A percentile compares a stretch with the other conserved stretches of the same genome.
Conservation (phyloP, 2,888 invertebrate genomes). For the Chalcosyrphus nemorum region DNA sequence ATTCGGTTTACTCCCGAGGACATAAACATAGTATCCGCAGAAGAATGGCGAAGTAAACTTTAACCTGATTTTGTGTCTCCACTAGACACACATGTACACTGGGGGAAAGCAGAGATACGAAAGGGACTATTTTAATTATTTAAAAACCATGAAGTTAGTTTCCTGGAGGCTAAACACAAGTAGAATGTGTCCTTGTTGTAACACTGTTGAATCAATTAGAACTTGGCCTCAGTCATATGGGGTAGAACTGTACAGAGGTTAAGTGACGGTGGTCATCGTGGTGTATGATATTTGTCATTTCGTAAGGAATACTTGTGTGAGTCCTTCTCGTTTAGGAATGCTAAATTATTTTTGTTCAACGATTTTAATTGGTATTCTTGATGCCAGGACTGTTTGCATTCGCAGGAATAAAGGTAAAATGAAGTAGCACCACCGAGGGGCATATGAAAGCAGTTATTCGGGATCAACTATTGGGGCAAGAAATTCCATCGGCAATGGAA, state of each 20-base stretch:
- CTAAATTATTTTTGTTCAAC: too few species aligned
- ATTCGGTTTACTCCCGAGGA: conserved; percentile 45
- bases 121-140: conserved; percentile 57
- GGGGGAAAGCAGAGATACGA: neutral
- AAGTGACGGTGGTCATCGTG: too few species aligned
- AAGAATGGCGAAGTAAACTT: conserved; percentile 27
- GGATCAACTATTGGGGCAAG: too few species aligned
- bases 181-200: conserved; percentile 24
- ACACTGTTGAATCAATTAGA: conserved; percentile 57
- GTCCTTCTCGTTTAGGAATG: too few species aligned
- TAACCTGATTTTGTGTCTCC: conserved; percentile 47
- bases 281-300: too few species aligned
- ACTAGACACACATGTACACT: conserved; percentile 12
- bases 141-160: conserved; percentile 56
- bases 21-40: conserved; percentile 8
- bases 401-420: too few species aligned
- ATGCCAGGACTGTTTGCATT: too few species aligned
- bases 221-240: conserved; percentile 30
- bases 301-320: too few species aligned
- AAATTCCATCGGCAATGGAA: too few species aligned
- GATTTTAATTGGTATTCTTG: too few species aligned
- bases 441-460: too few species aligned
- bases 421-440: too few species aligned
- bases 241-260: neutral
- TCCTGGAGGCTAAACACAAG: conserved; percentile 29